Base-by-base conservation (phyloP, 2,888 invertebrate species). In the Dendrolimus houi region DNA sequence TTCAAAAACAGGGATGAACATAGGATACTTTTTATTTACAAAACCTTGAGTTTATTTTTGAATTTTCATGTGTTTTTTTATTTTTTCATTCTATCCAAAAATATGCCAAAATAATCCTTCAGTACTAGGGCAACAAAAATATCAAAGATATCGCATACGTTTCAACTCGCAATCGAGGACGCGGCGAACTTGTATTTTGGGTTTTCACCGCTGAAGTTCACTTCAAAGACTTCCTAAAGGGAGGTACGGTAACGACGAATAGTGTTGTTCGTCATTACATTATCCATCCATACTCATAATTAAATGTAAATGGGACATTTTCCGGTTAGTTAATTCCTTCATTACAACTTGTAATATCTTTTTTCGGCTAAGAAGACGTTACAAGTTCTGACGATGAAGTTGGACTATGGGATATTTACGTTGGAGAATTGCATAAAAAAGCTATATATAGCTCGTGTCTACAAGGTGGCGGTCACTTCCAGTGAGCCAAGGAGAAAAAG, bases 171-270 rank as follows among this genome's bases (percentile, higher is more conserved):
- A 87, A 89, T 88, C 87, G 85, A 82, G 75, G 76, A 76, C 80
- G 81, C 71, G 70, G 72, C 73, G 81, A 80, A 83, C 83, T 84
- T 83, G 64, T 86, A 87, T 85, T 89, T 90, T 83, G 85, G 89
- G 89, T 86, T 87, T 86, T 86, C 85, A 82, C 83, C 78, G 77
- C 80, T 79, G 81, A 87, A 88, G 81, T 89, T 88, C 76, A 76
- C 77, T 79, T 87, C 86, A 89, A 89, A 88, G 88, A 87, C 87
- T 87, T 85, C 87, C 88, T 87, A 83, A 84, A 87, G 87, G 87
- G 47, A 47, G 47, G 10, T 12, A 47, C 47, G 9, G 47, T 47
- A 12, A 9, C 6, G 12, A 8, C 12, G 47, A 47, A 47, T 47
- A 47, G 47, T 8, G 47, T 47, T 47, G 47, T 8, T 6, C 29